A percentile compares a stretch with the other conserved stretches of the same genome.
Conservation (phyloP, 1,140 invertebrate genomes). For the Tetramorium simillimum region DNA sequence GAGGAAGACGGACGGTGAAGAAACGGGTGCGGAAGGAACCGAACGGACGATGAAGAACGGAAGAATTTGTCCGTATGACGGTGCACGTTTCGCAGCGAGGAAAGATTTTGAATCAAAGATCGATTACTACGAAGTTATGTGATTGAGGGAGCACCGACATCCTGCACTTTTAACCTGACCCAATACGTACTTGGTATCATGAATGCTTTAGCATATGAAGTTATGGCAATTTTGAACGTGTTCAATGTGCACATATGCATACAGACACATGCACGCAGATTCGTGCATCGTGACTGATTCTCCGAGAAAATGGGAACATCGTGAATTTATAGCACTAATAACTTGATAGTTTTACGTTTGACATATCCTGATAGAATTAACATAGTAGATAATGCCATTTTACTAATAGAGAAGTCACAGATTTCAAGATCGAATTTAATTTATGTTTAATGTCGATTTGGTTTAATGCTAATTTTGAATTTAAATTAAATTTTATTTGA, state of each 20-base stretch:
- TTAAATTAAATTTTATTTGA: not conserved
- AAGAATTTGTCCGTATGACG: slow-evolving; percentile 68
- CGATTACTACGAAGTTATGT: slow-evolving; percentile 65
- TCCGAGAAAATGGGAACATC: not conserved
- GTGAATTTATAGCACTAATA: not conserved
- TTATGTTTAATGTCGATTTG: not conserved
- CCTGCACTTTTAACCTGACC: slow-evolving; percentile 64
- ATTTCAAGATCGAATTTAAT: not conserved
- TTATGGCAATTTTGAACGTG: not conserved
- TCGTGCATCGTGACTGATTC: not conserved
- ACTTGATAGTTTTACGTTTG: not conserved
- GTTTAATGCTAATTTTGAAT: not conserved
- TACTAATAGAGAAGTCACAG: not conserved
- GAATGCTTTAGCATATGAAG: not conserved
- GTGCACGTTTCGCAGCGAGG: slow-evolving; percentile 65
- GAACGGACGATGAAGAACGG: slow-evolving; percentile 23
- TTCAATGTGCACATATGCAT: too few relatives aligned
- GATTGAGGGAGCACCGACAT: slow-evolving; percentile 53
- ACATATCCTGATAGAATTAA: not conserved
- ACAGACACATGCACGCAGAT: not conserved
- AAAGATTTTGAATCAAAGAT: slow-evolving; percentile 76
- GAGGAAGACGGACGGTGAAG: slow-evolving; percentile 7
- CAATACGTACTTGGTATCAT: slow-evolving; percentile 19
- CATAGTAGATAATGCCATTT: not conserved
- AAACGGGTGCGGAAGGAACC: slow-evolving; percentile 10